Evolutionary conservation across 2,113 vertebrate genomes (phyloP).

Genomic region (Mellivora capensis): DNA sequence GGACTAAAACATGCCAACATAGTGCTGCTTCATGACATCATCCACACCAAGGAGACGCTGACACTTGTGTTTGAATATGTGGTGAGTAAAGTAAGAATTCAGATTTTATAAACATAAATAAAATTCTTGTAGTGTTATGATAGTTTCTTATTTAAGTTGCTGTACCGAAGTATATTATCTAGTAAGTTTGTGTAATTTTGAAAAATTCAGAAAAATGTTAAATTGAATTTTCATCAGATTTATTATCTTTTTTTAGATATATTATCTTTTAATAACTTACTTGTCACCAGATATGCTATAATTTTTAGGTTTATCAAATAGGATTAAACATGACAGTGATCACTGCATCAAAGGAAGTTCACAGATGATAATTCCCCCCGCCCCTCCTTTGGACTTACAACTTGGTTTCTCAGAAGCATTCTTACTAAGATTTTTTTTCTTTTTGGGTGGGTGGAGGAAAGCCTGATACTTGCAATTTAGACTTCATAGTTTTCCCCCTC

Average conservation of each 20-base stretch:
- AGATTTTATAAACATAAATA: background rate
- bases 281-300: background rate
- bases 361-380: background rate
- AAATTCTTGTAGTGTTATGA: background rate
- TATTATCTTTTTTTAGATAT: no score
- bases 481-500: constrained; percentile 51
- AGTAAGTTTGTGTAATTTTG: background rate
- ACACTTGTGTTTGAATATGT: constrained; percentile 99
- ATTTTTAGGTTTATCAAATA: background rate
- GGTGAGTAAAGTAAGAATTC: constrained; percentile 86
- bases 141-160: background rate
- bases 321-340: background rate
- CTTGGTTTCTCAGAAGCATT: constrained; percentile 25
- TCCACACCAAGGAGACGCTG: constrained; percentile 98
- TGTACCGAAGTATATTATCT: background rate
- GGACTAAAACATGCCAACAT: constrained; percentile 98
- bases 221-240: background rate
- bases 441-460: constrained; percentile 3
- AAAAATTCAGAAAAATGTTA: constrained; percentile 9
- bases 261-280: background rate
- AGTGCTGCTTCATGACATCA: constrained; percentile 98
- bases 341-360: background rate
- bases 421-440: constrained; percentile 9
- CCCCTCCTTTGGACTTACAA: background rate
- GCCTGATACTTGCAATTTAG: constrained; percentile 53